A percentile compares a stretch with the other conserved stretches of the same genome.
Evolutionary conservation across 1,140 invertebrate species (phyloP).

Genomic region (Zaprionus taronus): DNA sequence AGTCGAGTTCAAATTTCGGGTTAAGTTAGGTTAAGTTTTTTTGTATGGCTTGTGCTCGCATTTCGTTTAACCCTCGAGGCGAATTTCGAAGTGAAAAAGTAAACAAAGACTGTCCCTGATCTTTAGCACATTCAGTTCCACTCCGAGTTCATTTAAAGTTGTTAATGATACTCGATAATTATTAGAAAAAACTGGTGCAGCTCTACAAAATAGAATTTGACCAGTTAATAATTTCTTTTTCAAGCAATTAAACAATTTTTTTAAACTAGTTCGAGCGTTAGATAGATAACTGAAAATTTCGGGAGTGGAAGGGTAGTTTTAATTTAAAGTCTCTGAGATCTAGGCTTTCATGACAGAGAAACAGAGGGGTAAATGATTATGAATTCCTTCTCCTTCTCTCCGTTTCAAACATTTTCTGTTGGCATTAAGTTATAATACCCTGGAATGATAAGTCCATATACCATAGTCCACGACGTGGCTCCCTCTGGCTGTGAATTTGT

Average conservation of each 20-base stretch:
- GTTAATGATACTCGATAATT: neutral
- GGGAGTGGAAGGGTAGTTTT: no score
- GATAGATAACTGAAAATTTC: neutral
- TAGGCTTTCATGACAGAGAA: no score
- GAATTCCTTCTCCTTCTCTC: no score
- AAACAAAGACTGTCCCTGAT: neutral
- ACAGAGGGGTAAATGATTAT: no score
- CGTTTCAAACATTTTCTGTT: no score
- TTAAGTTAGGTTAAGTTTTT: slow-evolving; percentile 58
- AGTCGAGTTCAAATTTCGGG: slow-evolving; percentile 60
- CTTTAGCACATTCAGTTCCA: neutral
- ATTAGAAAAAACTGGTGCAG: neutral
- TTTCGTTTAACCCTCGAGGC: slow-evolving; percentile 6
- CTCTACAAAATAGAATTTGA: neutral
- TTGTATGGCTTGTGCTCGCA: slow-evolving; percentile 30
- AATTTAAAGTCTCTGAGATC: no score
- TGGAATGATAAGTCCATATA: no score
- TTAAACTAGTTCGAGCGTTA: neutral
- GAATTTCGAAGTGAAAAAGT: neutral
- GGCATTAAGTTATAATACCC: no score
- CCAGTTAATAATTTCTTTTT: neutral
- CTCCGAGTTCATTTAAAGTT: neutral
- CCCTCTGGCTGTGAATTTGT: no score
- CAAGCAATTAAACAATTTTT: no score
- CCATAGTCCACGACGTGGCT: no score